Evolutionary conservation across 2,888 invertebrate genomes (phyloP).

Genomic region (Lordiphosa andalusiaca): DNA sequence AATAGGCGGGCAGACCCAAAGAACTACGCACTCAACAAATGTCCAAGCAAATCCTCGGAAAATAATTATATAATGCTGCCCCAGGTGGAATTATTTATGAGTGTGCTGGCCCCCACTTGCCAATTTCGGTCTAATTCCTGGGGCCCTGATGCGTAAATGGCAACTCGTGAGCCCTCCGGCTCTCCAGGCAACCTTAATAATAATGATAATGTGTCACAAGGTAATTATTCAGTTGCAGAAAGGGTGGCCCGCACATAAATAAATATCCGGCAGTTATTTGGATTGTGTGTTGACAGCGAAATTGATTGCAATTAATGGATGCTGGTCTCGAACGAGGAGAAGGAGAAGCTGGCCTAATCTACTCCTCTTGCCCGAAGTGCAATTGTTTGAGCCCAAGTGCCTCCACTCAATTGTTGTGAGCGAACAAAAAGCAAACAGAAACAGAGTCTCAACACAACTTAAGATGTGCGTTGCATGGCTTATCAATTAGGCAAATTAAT

Average conservation of each 20-base stretch:
- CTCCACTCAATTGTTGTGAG: slow-evolving; percentile 59
- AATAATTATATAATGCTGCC: slow-evolving; percentile 74
- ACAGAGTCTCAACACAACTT: slow-evolving; percentile 18
- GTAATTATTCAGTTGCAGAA: slow-evolving; percentile 73
- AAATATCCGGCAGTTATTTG: slow-evolving; percentile 72
- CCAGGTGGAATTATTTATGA: slow-evolving; percentile 64
- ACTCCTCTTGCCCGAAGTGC: slow-evolving; percentile 39
- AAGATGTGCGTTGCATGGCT: slow-evolving; percentile 54
- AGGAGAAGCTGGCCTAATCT: slow-evolving; percentile 20
- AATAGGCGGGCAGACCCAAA: slow-evolving; percentile 15
- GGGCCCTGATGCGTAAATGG: slow-evolving; percentile 55
- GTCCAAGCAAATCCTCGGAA: slow-evolving; percentile 33
- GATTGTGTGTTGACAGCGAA: slow-evolving; percentile 70
- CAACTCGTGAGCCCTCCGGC: slow-evolving; percentile 35
- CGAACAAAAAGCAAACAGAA: slow-evolving; percentile 35
- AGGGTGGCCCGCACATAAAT: slow-evolving; percentile 55
- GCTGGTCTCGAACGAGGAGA: not conserved
- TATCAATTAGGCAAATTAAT: slow-evolving; percentile 72
- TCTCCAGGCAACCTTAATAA: slow-evolving; percentile 48
- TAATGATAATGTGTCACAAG: slow-evolving; percentile 76
- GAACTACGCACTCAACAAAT: slow-evolving; percentile 23
- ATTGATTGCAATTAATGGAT: slow-evolving; percentile 73
- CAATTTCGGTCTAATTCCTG: slow-evolving; percentile 50
- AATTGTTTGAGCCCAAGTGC: slow-evolving; percentile 53
- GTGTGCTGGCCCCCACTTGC: slow-evolving; percentile 24